Percentiles rank a stretch among this genome's conserved stretches.
Conservation (phyloP, 2,797 vertebrate species). For the Odontamblyopus lacepedii region DNA sequence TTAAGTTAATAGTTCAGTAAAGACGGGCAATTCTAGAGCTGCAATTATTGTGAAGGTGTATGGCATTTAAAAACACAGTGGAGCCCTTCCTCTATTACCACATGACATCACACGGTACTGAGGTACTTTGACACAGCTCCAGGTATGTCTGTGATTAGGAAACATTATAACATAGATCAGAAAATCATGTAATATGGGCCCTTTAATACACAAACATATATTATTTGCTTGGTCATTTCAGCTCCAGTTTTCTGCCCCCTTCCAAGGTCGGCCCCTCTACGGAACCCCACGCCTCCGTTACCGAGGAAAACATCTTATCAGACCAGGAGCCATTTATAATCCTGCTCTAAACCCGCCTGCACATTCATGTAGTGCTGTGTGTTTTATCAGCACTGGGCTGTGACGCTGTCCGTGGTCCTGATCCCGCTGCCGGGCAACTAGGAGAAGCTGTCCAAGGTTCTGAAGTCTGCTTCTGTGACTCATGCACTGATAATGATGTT, state of each 20-base stretch:
- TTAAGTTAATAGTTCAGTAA: too few species aligned
- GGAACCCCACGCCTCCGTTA: background rate
- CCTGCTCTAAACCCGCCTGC: background rate
- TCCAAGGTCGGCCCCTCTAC: background rate
- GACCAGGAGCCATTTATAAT: background rate
- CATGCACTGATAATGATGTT: background rate
- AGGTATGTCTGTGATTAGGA: too few species aligned
- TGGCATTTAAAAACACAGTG: too few species aligned
- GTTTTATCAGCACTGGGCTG: background rate
- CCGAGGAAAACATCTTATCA: background rate
- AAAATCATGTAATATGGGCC: too few species aligned
- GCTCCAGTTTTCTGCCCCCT: background rate
- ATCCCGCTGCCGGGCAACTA: background rate
- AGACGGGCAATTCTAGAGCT: too few species aligned
- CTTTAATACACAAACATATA: too few species aligned
- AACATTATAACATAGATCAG: too few species aligned
- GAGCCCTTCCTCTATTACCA: too few species aligned
- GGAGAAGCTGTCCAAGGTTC: background rate
- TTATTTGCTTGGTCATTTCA: background rate
- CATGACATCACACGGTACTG: too few species aligned
- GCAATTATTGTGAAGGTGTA: too few species aligned
- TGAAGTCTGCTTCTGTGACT: background rate
- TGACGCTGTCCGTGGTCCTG: slow-evolving; percentile 1
- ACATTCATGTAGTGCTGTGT: background rate
- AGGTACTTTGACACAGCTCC: too few species aligned